Evolutionary conservation across 2,888 invertebrate species (phyloP), one percentile per base, ranked within the genome.

Genomic region (Limnephilus rhombicus): DNA sequence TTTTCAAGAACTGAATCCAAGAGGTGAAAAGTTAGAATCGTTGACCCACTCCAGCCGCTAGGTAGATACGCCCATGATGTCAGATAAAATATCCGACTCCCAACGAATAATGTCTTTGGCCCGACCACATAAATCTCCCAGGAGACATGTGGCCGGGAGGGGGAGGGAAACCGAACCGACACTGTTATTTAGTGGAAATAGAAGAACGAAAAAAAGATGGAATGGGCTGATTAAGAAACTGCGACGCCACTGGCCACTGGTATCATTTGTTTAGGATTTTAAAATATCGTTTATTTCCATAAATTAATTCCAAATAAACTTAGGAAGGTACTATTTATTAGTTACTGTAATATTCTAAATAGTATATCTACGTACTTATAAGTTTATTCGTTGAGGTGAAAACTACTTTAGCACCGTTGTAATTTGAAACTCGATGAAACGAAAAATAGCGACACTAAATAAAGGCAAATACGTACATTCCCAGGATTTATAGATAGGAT

Each of bases 51-150:
- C 68, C 68, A 68, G 24, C 83, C 83, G 83, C 83, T 5, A 31
- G 83, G 37, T 37, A 31, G 45, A 45, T 45, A 24, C 83, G 83
- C 83, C 83, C 83, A 83, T 41, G 83, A 83, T 83, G 34, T 83
- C 37, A 83, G 83, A 83, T 83, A 83, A 34, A 37, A 41, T 83
- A 83, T 83, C 83, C 83, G 4, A 37, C 37, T 83, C 83, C 83
- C 83, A 37, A 83, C 83, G 37, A 83, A 68, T 68, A 68, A 83
- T 83, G 83, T 83, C 83, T 83, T 41, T 83, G 37, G 83, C 83
- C 83, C 83, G 24, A 41, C 37, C 7, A 37, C 83, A 83, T 83
- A 83, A 83, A 37, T 83, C 37, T 83, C 37, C 83, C 7, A 11
- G 34, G 83, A 83, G 83, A 83, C 83, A 83, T 37, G 37, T 37